Base-by-base conservation (phyloP, 2,888 invertebrate species). In the Girardia tigrina region DNA sequence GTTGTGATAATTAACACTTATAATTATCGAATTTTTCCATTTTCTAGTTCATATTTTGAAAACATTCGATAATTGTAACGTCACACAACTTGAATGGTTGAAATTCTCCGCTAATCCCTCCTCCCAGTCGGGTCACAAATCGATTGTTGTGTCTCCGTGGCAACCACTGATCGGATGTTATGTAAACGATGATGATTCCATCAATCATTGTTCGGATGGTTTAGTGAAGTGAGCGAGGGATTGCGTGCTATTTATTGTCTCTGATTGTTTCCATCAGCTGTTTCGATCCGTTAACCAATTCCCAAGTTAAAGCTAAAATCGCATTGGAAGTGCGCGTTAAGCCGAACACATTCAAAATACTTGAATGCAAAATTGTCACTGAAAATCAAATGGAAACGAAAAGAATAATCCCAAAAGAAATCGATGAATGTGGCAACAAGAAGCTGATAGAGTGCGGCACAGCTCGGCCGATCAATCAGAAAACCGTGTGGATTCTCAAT, bases 241-340 rank as follows among this genome's bases (percentile, higher is more conserved):
- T 56, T 56, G 4, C n/a, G 16, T 36, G 12, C 16, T 16, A 36
- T 12, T 36, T 8, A 12, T 16, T 36, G 16, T 12, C 36, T 8
- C 16, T 36, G 36, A 36, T 36, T 36, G 16, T 12, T 36, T 36
- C 16, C 36, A 56, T 20, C n/a, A 56, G 56, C n/a, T 56, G 23
- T 56, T 56, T 56, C 23, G 56, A 56, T 56, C n/a, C 56, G 4
- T 56, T 56, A 4, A 56, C 56, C n/a, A 8, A 2, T 56, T 56
- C n/a, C n/a, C 6, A 56, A 56, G n/a, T 56, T 56, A 56, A 56
- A 56, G n/a, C 56, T n/a, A 56, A 56, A 56, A 56, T 56, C 23
- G 56, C 56, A 23, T 56, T 56, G n/a, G 56, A 56, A n/a, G n/a
- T 56, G 23, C n/a, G 23, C n/a, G 56, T 56, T 4, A 56, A 56